phyloP scores from a whole-genome alignment of 2,888 invertebrate species.

The Idaea biselata region DNA sequence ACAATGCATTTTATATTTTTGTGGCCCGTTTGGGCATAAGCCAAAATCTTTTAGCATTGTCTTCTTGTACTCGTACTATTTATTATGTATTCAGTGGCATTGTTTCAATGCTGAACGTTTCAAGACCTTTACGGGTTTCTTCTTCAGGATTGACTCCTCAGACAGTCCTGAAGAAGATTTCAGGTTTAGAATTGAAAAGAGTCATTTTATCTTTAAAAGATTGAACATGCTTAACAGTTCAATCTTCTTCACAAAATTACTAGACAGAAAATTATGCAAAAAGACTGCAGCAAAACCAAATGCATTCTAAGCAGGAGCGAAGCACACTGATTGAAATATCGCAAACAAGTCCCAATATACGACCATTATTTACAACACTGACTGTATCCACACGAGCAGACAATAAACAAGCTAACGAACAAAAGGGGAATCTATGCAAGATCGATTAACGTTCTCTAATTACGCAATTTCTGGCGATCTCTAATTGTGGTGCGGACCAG shows the following conservation, averaged over 20 bases:
- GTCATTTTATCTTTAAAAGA: conserved; percentile 5
- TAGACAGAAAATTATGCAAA: conserved; percentile 4
- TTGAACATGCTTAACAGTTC: conserved; percentile 5
- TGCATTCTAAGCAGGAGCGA: not conserved
- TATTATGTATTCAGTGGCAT: too few relatives aligned
- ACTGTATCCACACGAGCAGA: conserved; percentile 14
- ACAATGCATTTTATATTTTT: too few relatives aligned
- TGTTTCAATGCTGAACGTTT: too few relatives aligned
- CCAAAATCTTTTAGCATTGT: too few relatives aligned
- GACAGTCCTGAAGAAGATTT: too few relatives aligned
- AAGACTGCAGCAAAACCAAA: not conserved
- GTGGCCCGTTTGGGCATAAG: too few relatives aligned
- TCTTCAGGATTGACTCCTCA: too few relatives aligned
- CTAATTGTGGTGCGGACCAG: conserved; percentile 74
- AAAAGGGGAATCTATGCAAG: conserved; percentile 62
- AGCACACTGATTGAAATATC: not conserved
- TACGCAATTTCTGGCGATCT: conserved; percentile 79
- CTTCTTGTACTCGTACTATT: too few relatives aligned
- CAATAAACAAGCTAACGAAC: conserved; percentile 38
- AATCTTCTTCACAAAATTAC: not conserved
- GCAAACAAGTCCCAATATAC: conserved; percentile 13
- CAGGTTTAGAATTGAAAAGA: too few relatives aligned
- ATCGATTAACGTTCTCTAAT: conserved; percentile 77
- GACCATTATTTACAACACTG: conserved; percentile 21
- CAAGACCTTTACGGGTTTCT: too few relatives aligned